These are phyloP conservation scores for Drosophila robusta DNA, from an alignment of 2,888 invertebrate genomes.

Conservation along the genomic window DNA sequence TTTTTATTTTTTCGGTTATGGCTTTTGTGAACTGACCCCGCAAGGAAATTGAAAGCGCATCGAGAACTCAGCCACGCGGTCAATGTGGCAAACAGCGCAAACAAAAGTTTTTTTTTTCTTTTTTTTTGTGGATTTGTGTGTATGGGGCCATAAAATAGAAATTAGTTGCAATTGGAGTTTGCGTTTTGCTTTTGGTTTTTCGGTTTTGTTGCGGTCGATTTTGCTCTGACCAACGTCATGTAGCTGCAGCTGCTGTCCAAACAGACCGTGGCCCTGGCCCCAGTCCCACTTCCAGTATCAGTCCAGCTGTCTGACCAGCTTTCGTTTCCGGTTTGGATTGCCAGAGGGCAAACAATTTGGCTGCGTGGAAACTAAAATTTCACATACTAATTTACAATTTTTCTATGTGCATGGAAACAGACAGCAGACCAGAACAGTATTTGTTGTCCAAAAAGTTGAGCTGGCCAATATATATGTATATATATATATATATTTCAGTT, in stretches of 20 bases:
- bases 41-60: slow-evolving; percentile 78
- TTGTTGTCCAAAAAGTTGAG: slow-evolving; percentile 30
- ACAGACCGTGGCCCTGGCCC: slow-evolving; percentile 29
- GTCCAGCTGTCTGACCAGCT: slow-evolving; percentile 24
- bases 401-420: slow-evolving; percentile 30
- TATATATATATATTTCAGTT: slow-evolving; percentile 32
- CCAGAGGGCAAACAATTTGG: slow-evolving; percentile 68
- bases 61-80: slow-evolving; percentile 67
- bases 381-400: slow-evolving; percentile 71
- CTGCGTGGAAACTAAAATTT: slow-evolving; percentile 56
- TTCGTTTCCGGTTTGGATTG: slow-evolving; percentile 65
- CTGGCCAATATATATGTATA: slow-evolving; percentile 21
- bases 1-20: slow-evolving; percentile 31
- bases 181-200: slow-evolving; percentile 74
- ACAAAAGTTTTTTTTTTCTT: slow-evolving; percentile 53
- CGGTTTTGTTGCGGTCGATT: slow-evolving; percentile 69
- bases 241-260: slow-evolving; percentile 46
- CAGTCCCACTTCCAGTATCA: not conserved
- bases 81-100: slow-evolving; percentile 67
- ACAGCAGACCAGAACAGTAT: slow-evolving; percentile 20
- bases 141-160: slow-evolving; percentile 69
- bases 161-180: slow-evolving; percentile 79
- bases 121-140: slow-evolving; percentile 14
- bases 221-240: slow-evolving; percentile 45
- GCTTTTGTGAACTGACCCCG: slow-evolving; percentile 49